A percentile compares a stretch with the other conserved stretches of the same genome.
These are phyloP conservation scores for Adelosebastes latens DNA, from an alignment of 2,797 vertebrate species.

Conservation along the genomic window DNA sequence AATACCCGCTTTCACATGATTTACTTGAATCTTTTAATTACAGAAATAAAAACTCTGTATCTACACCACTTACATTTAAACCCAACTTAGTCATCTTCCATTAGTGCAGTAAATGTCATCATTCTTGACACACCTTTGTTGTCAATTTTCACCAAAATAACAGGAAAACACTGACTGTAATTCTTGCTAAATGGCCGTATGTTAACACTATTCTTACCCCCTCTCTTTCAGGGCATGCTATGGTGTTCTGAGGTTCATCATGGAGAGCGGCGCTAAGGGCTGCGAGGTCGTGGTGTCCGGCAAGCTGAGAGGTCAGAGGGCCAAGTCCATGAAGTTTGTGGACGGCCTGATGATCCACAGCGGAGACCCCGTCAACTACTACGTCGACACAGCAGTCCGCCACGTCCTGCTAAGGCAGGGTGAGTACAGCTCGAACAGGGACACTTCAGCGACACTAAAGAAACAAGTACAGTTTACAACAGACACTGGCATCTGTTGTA, in stretches of 20 bases:
- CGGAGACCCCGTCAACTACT: conserved; percentile 98
- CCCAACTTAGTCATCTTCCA: too few species aligned
- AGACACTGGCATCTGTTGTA: background rate
- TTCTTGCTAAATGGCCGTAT: background rate
- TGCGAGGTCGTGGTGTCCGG: conserved; percentile 97
- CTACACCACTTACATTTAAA: background rate
- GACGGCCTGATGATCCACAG: conserved; percentile 99
- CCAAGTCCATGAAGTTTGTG: conserved; percentile 99
- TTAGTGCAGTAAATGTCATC: background rate
- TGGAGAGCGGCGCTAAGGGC: conserved; percentile 98
- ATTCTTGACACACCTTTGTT: background rate
- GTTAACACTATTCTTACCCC: background rate
- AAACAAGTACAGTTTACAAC: background rate
- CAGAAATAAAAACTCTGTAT: too few species aligned
- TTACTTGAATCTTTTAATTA: background rate
- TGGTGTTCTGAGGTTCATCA: conserved; percentile 98
- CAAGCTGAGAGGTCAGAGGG: conserved; percentile 96
- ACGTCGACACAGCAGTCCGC: conserved; percentile 96
- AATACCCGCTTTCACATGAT: background rate
- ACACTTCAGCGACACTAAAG: background rate
- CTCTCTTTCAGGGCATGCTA: conserved; percentile 89
- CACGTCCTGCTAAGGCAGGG: conserved; percentile 97
- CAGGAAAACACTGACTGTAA: background rate
- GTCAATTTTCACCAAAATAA: too few species aligned
- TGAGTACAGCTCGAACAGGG: conserved; percentile 68